Evolutionary conservation across 1,140 invertebrate genomes (phyloP).

Genomic region (Leptinotarsa texana): DNA sequence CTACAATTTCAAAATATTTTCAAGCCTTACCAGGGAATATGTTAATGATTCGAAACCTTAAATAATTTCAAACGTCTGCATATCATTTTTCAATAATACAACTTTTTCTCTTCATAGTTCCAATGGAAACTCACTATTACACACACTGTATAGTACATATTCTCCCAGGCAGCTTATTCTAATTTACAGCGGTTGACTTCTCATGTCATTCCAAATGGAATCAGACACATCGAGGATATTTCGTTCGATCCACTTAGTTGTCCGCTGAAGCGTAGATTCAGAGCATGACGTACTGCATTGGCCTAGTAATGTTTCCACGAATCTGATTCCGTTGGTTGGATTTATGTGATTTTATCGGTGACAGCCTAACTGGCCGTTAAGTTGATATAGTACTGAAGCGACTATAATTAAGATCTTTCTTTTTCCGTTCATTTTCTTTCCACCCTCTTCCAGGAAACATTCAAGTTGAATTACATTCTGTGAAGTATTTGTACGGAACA

Average conservation of each 20-base stretch:
- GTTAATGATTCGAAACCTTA: too few relatives aligned
- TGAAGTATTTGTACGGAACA: background rate
- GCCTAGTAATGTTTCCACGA: slow-evolving; percentile 2
- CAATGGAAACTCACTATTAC: too few relatives aligned
- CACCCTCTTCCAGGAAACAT: background rate
- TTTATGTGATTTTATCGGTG: background rate
- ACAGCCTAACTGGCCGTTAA: background rate
- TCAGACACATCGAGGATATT: background rate
- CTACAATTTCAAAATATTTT: too few relatives aligned
- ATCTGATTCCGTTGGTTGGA: background rate
- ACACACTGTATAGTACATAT: too few relatives aligned
- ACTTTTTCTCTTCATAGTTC: too few relatives aligned
- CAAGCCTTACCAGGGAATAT: too few relatives aligned
- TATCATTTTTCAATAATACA: too few relatives aligned
- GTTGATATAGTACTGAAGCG: background rate
- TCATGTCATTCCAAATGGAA: too few relatives aligned
- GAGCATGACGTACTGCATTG: background rate
- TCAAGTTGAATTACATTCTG: slow-evolving; percentile 3
- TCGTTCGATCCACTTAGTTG: background rate
- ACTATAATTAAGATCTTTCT: slow-evolving; percentile 6
- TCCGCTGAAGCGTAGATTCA: background rate
- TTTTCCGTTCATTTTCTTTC: slow-evolving; percentile 3
- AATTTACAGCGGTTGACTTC: too few relatives aligned
- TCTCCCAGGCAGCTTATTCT: too few relatives aligned
- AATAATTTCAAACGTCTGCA: too few relatives aligned